A percentile compares a stretch with the other conserved stretches of the same genome.
Evolutionary conservation across 2,888 invertebrate genomes (phyloP).

Genomic region (Apodemia mormo): DNA sequence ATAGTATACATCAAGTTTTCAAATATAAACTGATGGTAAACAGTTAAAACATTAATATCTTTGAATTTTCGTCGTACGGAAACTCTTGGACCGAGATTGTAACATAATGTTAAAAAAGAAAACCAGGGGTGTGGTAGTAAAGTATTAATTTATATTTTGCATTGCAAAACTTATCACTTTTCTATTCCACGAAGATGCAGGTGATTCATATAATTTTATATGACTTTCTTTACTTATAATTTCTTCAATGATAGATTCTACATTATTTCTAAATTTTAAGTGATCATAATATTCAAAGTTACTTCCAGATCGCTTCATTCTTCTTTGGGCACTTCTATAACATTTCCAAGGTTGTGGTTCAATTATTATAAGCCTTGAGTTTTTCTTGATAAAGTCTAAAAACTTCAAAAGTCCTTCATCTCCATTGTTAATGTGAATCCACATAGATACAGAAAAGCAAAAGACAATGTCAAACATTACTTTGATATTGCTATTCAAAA

Average conservation of each 20-base stretch:
- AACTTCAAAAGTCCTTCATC: conserved; percentile 86
- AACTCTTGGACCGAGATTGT: no score
- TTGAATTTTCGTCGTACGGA: no score
- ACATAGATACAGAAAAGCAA: conserved; percentile 94
- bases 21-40: no score
- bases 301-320: conserved; percentile 84
- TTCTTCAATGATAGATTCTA: conserved; percentile 83
- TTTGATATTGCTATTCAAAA: conserved; percentile 64
- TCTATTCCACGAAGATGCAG: conserved; percentile 85
- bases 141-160: conserved; percentile 31
- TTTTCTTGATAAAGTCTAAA: conserved; percentile 77
- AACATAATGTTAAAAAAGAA: no score
- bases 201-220: conserved; percentile 80
- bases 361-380: conserved; percentile 83
- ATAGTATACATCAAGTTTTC: no score
- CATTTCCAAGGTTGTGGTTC: conserved; percentile 95
- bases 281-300: conserved; percentile 82
- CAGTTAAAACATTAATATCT: no score
- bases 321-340: conserved; percentile 87
- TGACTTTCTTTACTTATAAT: conserved; percentile 60
- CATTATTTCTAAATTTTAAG: conserved; percentile 83
- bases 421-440: conserved; percentile 93
- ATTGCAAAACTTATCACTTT: conserved; percentile 84
- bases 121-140: background rate
- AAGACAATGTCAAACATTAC: conserved; percentile 85